Evolutionary conservation across 2,888 invertebrate species (phyloP), one percentile per base, ranked within the genome.

Genomic region (Meiosimyza decipiens): DNA sequence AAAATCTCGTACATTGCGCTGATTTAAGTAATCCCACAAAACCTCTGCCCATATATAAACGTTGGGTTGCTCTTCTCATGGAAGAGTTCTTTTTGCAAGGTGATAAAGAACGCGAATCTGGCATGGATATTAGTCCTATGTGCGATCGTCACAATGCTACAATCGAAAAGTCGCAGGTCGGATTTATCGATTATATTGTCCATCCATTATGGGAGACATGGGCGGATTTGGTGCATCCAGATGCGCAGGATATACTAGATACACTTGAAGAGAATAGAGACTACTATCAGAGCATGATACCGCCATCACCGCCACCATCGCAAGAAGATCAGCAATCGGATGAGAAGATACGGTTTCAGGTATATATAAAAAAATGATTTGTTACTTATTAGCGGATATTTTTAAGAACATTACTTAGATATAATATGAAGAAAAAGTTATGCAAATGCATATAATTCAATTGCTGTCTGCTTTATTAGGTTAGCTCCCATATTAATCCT

Each of bases 191-290:
- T 89, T 99, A 98, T 88, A 99, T 99, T 86, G 99, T 99, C 55
- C 99, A 99, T 89, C 99, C 99, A 3, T 89, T 99, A 76, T 99
- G 98, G 97, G 99, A 99, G 88, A 99, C 99, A 69, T 99, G 99
- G 99, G 98, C 97, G 13, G 99, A 99, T 87, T 90, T 99, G 77
- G 99, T 99, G 64, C 98, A 98, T 88, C 99, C 99, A 3, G 99
- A 99, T 86, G 99, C 99, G 66, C 98, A 99, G 89, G 95, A 97
- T 79, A 99, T 99, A 82, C 90, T 99, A 78, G 98, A 99, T 88
- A 97, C 96, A 66, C 90, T 99, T 82, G 99, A 99, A 88, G 97
- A 99, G 89, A 99, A 99, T 88, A 92, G 99, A 80, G 97, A 98
- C 89, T 99, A 97, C 93, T 97, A 96, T 88, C 95, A 95, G 87